These are phyloP conservation scores for Carassius gibelio DNA, from an alignment of 2,113 vertebrate genomes.

Conservation along the genomic window DNA sequence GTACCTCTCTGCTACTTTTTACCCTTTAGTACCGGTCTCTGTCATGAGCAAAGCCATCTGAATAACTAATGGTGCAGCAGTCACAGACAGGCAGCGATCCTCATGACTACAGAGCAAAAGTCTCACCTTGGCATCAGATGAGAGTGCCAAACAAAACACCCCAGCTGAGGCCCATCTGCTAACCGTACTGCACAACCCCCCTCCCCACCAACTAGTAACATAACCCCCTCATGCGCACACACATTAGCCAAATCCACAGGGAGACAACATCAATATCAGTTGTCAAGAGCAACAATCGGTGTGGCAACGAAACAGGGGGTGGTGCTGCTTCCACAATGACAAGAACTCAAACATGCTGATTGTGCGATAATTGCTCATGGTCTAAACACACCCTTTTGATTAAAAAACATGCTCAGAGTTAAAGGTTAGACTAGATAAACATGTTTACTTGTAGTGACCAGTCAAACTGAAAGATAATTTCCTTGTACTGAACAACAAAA, in stretches of 20 bases:
- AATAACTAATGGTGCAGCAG: conserved; percentile 24
- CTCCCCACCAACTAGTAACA: conserved; percentile 35
- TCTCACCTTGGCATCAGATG: conserved; percentile 57
- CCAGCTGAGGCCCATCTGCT: conserved; percentile 59
- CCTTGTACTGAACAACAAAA: neutral
- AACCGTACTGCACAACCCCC: conserved; percentile 37
- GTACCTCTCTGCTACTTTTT: neutral
- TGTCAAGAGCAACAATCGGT: conserved; percentile 45
- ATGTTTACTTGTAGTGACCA: conserved; percentile 9
- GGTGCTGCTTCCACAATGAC: conserved; percentile 27
- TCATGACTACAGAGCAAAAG: conserved; percentile 42
- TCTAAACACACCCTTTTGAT: conserved; percentile 1
- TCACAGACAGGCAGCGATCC: conserved; percentile 22
- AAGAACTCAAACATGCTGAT: conserved; percentile 15
- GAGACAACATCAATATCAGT: conserved; percentile 45
- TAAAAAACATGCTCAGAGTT: conserved; percentile 16
- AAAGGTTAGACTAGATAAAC: conserved; percentile 14
- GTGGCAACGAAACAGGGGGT: conserved; percentile 35
- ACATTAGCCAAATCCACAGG: conserved; percentile 39
- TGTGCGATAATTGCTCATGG: neutral
- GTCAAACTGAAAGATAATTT: neutral
- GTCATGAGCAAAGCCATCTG: neutral
- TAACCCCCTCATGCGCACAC: conserved; percentile 29
- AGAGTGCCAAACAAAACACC: conserved; percentile 49
- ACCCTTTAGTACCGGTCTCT: neutral